Evolutionary conservation across 2,113 vertebrate species (phyloP), one percentile per base, ranked within the genome.

Genomic region (Corythornis cristatus): DNA sequence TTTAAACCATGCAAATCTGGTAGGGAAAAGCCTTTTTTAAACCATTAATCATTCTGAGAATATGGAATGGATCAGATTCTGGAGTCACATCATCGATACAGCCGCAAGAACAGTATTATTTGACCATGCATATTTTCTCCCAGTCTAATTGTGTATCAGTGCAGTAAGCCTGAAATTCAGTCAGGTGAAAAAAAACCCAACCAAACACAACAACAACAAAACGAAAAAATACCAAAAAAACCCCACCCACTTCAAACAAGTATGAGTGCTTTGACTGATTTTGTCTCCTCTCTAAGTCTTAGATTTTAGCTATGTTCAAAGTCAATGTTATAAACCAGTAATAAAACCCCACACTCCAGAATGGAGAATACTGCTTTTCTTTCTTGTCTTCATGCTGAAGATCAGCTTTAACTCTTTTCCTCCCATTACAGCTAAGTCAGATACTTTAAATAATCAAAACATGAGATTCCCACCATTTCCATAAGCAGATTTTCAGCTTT

Each of bases 341-440:
- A 85, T 43, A 95, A 96, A 90, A 82, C 0, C 9, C 12, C 54
- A 80, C 45, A 80, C 25, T 75, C 33, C 31, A 56, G 58, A 84
- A 60, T 28, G 29, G 42, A 93, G 67, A 64, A 87, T 40, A 89
- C 56, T 66, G 45, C 4, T 13, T 84, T 86, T 89, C n/a, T 7
- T 93, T 78, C 54, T 70, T 67, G 15, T 56, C 40, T 74, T 83
- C 79, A 58, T 70, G 83, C 15, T 70, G 40, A 92, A 70, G 43
- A 89, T 50, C 17, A 77, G n/a, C 18, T 94, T 96, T 91, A 80
- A 83, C 83, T 89, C 6, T 88, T 93, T 79, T 92, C 12, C 51
- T 89, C 23, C 57, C 66, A 42, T 43, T 92, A 86, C 75, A 73
- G 28, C 53, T 54, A 83, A 83, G 33, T 60, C 78, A 83, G 40